Conservation (phyloP, 2,113 vertebrate genomes). For the Xiphorhynchus elegans region DNA sequence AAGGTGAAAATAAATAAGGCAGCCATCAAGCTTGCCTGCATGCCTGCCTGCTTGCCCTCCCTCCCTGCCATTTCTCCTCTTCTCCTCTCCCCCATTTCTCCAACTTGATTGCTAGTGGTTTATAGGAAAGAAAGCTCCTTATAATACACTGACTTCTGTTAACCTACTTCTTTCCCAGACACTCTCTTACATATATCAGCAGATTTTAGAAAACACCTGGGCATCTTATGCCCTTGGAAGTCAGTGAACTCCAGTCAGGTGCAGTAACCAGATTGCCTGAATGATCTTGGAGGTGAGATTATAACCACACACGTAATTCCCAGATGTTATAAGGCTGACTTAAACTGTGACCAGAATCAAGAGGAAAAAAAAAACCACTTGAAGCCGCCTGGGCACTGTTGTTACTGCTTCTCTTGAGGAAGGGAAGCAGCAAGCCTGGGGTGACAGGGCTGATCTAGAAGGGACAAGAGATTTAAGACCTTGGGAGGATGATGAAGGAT, state of each 20-base stretch:
- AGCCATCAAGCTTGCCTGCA: neutral
- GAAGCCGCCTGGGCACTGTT: neutral
- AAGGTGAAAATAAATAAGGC: neutral
- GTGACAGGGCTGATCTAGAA: neutral
- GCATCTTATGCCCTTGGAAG: neutral
- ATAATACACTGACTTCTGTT: neutral
- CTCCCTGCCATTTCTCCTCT: neutral
- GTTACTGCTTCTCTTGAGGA: neutral
- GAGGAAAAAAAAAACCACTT: neutral
- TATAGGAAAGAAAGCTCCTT: neutral
- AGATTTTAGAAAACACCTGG: neutral
- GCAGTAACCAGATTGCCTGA: neutral
- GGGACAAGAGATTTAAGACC: neutral
- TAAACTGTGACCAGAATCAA: neutral
- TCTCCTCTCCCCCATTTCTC: neutral
- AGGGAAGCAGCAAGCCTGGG: fast-evolving
- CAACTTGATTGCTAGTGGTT: neutral
- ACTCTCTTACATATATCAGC: neutral
- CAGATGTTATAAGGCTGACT: neutral
- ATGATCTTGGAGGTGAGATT: neutral
- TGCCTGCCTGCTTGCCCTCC: neutral
- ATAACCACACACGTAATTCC: neutral
- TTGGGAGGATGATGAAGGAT: neutral
- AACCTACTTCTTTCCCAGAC: neutral
- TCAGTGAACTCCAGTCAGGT: neutral